These are phyloP conservation scores for Suillia variegata DNA, from an alignment of 2,888 invertebrate species.

Conservation along the genomic window DNA sequence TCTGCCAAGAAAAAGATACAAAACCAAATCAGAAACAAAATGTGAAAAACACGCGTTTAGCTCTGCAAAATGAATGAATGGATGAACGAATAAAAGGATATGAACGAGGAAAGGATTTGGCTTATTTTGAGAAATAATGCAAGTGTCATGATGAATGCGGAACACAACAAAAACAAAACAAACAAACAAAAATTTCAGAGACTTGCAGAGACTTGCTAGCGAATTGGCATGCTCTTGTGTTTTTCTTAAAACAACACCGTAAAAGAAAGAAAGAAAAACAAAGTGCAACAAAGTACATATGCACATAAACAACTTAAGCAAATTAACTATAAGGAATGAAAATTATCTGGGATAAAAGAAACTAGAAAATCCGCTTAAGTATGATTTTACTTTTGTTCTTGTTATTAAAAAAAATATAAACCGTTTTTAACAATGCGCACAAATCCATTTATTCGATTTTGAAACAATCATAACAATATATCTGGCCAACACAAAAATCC, in stretches of 20 bases:
- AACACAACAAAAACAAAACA: neutral
- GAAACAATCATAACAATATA: no score
- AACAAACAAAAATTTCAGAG: no score
- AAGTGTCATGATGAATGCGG: neutral
- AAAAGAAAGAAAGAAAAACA: neutral
- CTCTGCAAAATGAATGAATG: conserved; percentile 8
- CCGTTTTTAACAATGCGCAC: no score
- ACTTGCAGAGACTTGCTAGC: no score
- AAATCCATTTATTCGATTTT: no score
- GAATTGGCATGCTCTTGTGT: neutral
- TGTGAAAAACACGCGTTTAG: conserved; percentile 3
- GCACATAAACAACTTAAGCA: conserved; percentile 1
- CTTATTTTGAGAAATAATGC: neutral
- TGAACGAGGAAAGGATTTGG: neutral
- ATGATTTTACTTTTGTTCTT: no score
- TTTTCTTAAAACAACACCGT: neutral
- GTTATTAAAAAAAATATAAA: no score
- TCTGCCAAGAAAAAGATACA: no score
- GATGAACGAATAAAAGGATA: conserved; percentile 13
- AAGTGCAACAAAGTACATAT: neutral
- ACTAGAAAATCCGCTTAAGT: neutral
- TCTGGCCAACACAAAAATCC: no score
- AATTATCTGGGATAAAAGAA: neutral
- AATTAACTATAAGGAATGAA: neutral
- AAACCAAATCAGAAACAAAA: no score